These are phyloP conservation scores for Heliconius aoede DNA, from an alignment of 2,888 invertebrate species.

Conservation along the genomic window DNA sequence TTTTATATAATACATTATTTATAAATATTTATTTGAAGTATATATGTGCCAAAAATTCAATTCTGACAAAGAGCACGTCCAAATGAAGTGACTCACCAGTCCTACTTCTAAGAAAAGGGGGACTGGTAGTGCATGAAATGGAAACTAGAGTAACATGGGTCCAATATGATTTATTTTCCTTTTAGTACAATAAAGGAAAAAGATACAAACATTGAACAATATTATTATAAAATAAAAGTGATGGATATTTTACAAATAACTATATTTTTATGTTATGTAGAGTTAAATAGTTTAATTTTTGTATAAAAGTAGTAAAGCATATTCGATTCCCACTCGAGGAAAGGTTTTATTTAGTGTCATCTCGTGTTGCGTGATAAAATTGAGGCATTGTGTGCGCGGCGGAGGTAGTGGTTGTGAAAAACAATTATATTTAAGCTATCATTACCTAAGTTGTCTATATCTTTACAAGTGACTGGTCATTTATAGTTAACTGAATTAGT, in stretches of 20 bases:
- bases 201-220: slow-evolving; percentile 26
- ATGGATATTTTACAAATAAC: not conserved
- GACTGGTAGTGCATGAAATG: slow-evolving; percentile 41
- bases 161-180: slow-evolving; percentile 40
- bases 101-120: slow-evolving; percentile 26
- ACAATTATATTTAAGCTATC: not conserved
- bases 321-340: too few species aligned
- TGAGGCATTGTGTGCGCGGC: too few species aligned
- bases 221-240: not conserved
- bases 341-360: too few species aligned
- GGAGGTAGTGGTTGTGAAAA: not conserved
- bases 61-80: slow-evolving; percentile 16
- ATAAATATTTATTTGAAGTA: not conserved
- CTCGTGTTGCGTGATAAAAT: too few species aligned
- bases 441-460: slow-evolving; percentile 39
- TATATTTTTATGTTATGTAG: not conserved
- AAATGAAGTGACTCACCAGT: slow-evolving; percentile 34
- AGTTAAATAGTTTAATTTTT: too few species aligned
- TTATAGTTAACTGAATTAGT: slow-evolving; percentile 45
- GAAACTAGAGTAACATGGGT: slow-evolving; percentile 41
- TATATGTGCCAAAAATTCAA: not conserved
- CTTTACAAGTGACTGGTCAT: slow-evolving; percentile 44
- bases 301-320: too few species aligned
- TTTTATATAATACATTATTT: too few species aligned
- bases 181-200: slow-evolving; percentile 29